These are phyloP conservation scores for Onychomys arenicola DNA, from an alignment of 2,797 vertebrate genomes.

Conservation along the genomic window DNA sequence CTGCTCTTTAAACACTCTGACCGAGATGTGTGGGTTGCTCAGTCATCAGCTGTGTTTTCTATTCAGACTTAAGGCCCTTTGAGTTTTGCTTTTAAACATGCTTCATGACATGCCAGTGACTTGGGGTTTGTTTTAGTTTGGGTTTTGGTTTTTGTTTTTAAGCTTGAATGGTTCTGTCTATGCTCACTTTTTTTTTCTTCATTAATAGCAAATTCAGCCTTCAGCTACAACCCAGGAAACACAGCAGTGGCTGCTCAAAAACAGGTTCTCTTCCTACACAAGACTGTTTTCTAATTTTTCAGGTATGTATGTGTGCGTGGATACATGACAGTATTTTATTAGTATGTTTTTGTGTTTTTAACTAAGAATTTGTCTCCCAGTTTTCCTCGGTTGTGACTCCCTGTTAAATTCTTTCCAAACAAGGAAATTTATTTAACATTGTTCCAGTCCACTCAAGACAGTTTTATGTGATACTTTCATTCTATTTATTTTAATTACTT, in stretches of 20 bases:
- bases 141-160: background rate
- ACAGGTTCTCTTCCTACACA: slow-evolving; percentile 94
- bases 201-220: slow-evolving; percentile 93
- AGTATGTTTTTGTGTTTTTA: slow-evolving; percentile 13
- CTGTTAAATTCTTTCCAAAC: background rate
- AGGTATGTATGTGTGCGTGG: background rate
- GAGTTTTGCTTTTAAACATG: slow-evolving; percentile 19
- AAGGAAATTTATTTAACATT: background rate
- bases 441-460: background rate
- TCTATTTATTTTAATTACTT: background rate
- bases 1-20: background rate
- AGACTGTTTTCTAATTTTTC: slow-evolving; percentile 97
- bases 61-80: background rate
- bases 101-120: background rate
- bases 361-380: background rate
- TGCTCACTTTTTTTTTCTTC: slow-evolving; percentile 24
- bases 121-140: background rate
- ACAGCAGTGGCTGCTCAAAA: slow-evolving; percentile 96
- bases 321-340: background rate
- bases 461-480: background rate
- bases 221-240: slow-evolving; percentile 95
- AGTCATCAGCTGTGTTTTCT: background rate
- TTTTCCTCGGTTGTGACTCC: background rate
- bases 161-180: slow-evolving; percentile 28
- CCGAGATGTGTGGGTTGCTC: background rate